These are phyloP conservation scores for Magallana gigas DNA, from an alignment of 1,140 invertebrate genomes.

Conservation along the genomic window DNA sequence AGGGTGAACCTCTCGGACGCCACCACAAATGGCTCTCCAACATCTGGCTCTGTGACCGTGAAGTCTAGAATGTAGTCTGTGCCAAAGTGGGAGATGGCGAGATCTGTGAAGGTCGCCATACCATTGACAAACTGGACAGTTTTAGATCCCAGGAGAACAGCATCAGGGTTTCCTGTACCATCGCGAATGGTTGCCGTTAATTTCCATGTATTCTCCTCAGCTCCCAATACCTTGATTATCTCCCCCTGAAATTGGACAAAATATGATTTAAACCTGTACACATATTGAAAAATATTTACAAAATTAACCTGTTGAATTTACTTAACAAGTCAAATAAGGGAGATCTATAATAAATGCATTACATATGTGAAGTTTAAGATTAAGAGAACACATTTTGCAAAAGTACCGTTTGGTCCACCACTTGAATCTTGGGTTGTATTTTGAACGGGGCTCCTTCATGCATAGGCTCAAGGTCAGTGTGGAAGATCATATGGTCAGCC, in stretches of 20 bases:
- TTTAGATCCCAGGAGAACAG: slow-evolving; percentile 53
- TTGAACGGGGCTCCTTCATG: slow-evolving; percentile 59
- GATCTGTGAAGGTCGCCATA: slow-evolving; percentile 64
- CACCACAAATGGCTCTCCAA: slow-evolving; percentile 58
- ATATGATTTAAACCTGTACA: neutral
- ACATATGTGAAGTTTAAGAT: too few relatives aligned
- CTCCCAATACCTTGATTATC: slow-evolving; percentile 55
- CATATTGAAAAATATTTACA: neutral
- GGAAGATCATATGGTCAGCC: slow-evolving; percentile 50
- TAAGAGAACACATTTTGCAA: too few relatives aligned
- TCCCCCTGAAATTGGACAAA: slow-evolving; percentile 53
- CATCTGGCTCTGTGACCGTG: slow-evolving; percentile 54
- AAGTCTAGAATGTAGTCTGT: slow-evolving; percentile 66
- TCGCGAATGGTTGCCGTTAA: slow-evolving; percentile 54
- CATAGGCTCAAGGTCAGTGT: slow-evolving; percentile 43
- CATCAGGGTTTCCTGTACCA: slow-evolving; percentile 48
- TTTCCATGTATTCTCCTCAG: slow-evolving; percentile 58
- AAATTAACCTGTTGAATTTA: too few relatives aligned
- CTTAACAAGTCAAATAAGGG: too few relatives aligned
- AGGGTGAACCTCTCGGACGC: slow-evolving; percentile 33
- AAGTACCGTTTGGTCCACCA: slow-evolving; percentile 55
- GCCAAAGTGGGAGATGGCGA: slow-evolving; percentile 59
- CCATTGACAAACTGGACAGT: slow-evolving; percentile 61
- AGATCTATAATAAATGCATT: too few relatives aligned
- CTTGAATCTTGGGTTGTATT: slow-evolving; percentile 57